Conservation (phyloP, 2,888 invertebrate genomes). For the Epinotia brunnichana region DNA sequence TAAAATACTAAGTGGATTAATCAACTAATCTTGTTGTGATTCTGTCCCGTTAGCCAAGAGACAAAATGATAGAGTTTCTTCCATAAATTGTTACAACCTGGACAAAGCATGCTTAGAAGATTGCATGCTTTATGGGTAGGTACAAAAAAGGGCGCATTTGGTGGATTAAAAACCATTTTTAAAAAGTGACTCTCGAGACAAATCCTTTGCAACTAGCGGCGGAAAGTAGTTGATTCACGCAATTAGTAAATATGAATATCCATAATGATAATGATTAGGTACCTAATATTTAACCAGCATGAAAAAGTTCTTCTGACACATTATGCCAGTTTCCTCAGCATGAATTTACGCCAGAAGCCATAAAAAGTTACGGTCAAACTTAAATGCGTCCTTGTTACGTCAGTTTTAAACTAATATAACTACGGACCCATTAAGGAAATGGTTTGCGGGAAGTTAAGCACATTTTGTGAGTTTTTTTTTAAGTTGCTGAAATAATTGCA, state of each 20-base stretch:
- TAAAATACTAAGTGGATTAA: no score
- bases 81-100: no score
- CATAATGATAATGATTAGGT: neutral
- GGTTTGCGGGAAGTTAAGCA: conserved; percentile 55
- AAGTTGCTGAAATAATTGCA: conserved; percentile 10
- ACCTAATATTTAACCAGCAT: conserved; percentile 3
- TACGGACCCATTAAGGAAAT: conserved; percentile 44
- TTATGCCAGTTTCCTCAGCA: conserved; percentile 47
- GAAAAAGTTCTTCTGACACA: conserved; percentile 44
- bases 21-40: no score
- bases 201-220: no score
- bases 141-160: no score
- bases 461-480: conserved; percentile 50
- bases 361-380: conserved; percentile 68
- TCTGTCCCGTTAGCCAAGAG: no score
- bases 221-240: no score
- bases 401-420: conserved; percentile 62
- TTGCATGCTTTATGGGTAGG: no score
- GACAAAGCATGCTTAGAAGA: no score
- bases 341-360: conserved; percentile 56
- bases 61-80: no score
- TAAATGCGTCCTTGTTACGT: conserved; percentile 67
- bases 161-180: no score
- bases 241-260: neutral
- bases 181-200: no score